Base-by-base conservation (phyloP, 2,888 invertebrate genomes). In the Monoplex corrugatus region DNA sequence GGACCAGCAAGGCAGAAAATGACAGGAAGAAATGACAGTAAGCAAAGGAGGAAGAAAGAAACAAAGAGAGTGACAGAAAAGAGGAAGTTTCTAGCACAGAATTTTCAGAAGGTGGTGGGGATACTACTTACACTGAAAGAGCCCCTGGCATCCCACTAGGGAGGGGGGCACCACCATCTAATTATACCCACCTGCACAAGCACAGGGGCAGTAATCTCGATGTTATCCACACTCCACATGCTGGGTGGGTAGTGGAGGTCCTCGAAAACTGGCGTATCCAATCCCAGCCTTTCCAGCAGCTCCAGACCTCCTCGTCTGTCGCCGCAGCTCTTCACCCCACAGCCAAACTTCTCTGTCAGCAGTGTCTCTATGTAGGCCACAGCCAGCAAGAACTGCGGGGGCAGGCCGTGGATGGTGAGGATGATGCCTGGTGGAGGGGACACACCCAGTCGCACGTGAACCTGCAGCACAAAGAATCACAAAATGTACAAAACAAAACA, bases 361-460 rank as follows among this genome's bases (percentile, higher is more conserved):
- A 96, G 92, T 8, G 95, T 95, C 92, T 96, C 95, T n/a, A 95
- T 94, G 92, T 95, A 96, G 3, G 95, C 94, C 43, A 96, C 89
- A 2, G 96, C 95, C 87, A 96, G 92, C 35, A 95, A 93, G 91
- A 96, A 95, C 92, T 96, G 95, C 8, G 95, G 94, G 6, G 96
- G 95, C 6, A 96, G 92, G n/a, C 95, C 95, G 89, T 96, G 96
- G 28, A 96, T 93, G 1, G 95, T 95, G 23, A 96, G 91, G 28
- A 93, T 93, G 38, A 94, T 91, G 13, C 95, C 95, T 0, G 95
- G 95, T 16, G 95, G 94, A 35, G 94, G 94, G 23, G 95, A 94
- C n/a, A 95, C 95, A 5, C 96, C 95, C 28, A 96, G 91, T 40
- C 94, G 92, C 44, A 96, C 91, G 85, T 90, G 89, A 3, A 89